Base-by-base conservation (phyloP, 2,113 vertebrate species). In the Colinus virginianus region DNA sequence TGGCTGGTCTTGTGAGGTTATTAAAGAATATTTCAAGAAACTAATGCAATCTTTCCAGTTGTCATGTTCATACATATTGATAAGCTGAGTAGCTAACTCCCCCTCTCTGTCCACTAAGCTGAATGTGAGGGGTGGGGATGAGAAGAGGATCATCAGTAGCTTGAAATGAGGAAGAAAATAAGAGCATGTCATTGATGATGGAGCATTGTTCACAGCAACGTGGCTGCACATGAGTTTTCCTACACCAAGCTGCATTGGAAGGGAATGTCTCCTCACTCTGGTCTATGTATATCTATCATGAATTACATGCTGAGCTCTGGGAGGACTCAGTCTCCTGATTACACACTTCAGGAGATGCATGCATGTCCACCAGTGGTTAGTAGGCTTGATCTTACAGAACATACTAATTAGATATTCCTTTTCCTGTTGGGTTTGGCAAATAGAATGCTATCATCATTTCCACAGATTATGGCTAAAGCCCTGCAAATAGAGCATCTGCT, bases 401-500 rank as follows among this genome's bases (percentile, higher is more conserved):
- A 8, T 69, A 53, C 28, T 72, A 69, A 93, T 94, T 72, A 93
- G 42, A 69, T 81, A 42, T 59, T 46, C 13, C 42, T 74, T 56
- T 34, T 68, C 74, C 40, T 81, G 26, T 82, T 90, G 88, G 72
- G 66, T 90, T 26, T 62, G 80, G 53, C 66, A 84, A 92, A 90
- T 72, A 88, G 87, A 91, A 82, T 84, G 82, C 46, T 80, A 4
- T 46, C 49, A 46, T 46, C 20, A 4, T 86, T 78, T 84, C 68
- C 88, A 4, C 15, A 69, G 87, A 38, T 74, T 45, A 53, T 11
- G 16, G 19, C 30, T 64, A 74, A 49, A 16, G 5, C 28, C 34
- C 69, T 86, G 70, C 79, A 56, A 91, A 79, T 16, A 49, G 80
- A 94, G 66, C 86, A 88, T 62, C 88, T 96, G 92, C 66, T 92